Conservation (phyloP, 2,797 vertebrate species). For the Leuciscus waleckii region DNA sequence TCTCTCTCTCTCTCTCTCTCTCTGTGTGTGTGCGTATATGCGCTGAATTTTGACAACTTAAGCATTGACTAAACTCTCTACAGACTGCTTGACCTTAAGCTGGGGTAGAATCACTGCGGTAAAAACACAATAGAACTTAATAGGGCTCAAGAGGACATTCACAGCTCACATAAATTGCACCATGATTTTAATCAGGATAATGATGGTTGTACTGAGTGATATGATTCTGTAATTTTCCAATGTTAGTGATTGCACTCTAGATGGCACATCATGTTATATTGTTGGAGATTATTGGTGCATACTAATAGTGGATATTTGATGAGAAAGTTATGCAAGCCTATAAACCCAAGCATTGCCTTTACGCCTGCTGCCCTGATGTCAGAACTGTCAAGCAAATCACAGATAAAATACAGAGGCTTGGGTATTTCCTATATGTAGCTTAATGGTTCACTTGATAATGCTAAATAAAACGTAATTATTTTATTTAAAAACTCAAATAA, state of each 20-base stretch:
- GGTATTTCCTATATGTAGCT: background rate
- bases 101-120: background rate
- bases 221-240: slow-evolving; percentile 47
- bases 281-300: slow-evolving; percentile 42
- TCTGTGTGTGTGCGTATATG: too few relatives aligned
- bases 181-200: slow-evolving; percentile 58
- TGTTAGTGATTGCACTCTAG: slow-evolving; percentile 30
- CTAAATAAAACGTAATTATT: background rate
- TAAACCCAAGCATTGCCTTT: slow-evolving; percentile 34
- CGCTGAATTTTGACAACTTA: slow-evolving; percentile 8
- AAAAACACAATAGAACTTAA: slow-evolving; percentile 33
- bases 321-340: slow-evolving; percentile 46
- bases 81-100: slow-evolving; percentile 11
- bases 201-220: slow-evolving; percentile 57
- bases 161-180: slow-evolving; percentile 23
- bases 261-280: slow-evolving; percentile 18
- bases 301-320: slow-evolving; percentile 48
- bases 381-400: slow-evolving; percentile 1
- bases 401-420: background rate
- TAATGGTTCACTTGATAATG: background rate
- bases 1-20: too few relatives aligned
- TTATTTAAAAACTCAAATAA: background rate
- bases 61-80: background rate
- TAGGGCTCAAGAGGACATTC: slow-evolving; percentile 31
- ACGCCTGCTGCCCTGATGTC: background rate